A percentile compares a stretch with the other conserved stretches of the same genome.
These are phyloP conservation scores for Kryphioiulus occultus DNA, from an alignment of 2,888 invertebrate genomes.

Conservation along the genomic window DNA sequence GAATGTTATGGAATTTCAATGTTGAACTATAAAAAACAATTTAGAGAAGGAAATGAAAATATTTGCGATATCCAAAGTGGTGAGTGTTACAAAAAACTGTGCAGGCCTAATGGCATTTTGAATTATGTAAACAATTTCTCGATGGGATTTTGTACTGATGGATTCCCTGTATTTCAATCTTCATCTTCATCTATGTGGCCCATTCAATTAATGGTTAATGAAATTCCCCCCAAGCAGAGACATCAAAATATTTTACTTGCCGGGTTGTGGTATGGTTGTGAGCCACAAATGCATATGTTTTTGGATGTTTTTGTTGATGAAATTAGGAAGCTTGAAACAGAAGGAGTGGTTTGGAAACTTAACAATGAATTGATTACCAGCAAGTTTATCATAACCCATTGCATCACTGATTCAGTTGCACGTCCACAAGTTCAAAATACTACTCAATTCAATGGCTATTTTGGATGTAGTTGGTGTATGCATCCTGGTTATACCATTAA, in stretches of 20 bases:
- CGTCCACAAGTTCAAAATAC: background rate
- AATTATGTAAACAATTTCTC: background rate
- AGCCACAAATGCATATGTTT: slow-evolving; percentile 7
- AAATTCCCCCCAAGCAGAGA: background rate
- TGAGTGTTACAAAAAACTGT: background rate
- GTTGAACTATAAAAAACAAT: background rate
- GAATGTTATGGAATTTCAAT: background rate
- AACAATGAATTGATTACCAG: background rate
- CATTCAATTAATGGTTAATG: background rate
- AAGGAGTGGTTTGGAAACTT: background rate
- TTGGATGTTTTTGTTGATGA: background rate
- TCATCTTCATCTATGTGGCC: background rate
- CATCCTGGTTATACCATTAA: background rate
- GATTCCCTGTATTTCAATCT: background rate
- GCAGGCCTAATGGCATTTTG: background rate
- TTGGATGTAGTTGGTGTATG: background rate
- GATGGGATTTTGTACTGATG: background rate
- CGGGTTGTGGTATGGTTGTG: background rate
- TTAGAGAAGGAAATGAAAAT: background rate
- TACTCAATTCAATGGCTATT: background rate
- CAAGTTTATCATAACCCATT: background rate
- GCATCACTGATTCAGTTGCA: slow-evolving; percentile 2
- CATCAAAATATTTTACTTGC: background rate
- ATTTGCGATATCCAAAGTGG: background rate
- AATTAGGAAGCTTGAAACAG: background rate